Evolutionary conservation across 2,888 invertebrate species (phyloP).

Genomic region (Elysia crispata): DNA sequence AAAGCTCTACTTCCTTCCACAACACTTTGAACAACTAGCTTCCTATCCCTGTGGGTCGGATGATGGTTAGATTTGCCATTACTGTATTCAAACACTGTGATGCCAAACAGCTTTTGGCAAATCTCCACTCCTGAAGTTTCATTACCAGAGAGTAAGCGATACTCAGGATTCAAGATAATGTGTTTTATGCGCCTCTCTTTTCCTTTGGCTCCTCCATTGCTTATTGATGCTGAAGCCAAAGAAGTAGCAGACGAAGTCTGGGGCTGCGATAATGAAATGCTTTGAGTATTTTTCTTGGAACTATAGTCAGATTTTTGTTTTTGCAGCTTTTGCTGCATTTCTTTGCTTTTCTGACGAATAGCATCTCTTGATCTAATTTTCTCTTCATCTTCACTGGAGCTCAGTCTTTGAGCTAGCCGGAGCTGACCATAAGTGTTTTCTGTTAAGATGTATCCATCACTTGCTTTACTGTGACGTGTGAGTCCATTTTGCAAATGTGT

Average conservation of each 20-base stretch:
- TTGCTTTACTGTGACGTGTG: no score
- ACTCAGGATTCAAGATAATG: conserved; percentile 54
- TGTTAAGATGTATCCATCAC: no score
- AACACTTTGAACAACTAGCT: conserved; percentile 68
- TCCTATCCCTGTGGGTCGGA: conserved; percentile 59
- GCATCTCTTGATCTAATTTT: conserved; percentile 26
- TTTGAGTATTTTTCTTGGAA: background rate
- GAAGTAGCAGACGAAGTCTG: background rate
- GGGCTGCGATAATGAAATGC: background rate
- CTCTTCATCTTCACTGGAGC: conserved; percentile 40
- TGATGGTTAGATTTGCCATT: conserved; percentile 55
- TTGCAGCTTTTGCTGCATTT: conserved; percentile 21
- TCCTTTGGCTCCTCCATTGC: conserved; percentile 18
- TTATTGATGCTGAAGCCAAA: background rate
- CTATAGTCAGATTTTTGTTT: conserved; percentile 26
- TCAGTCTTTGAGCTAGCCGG: background rate
- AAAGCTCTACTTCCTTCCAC: conserved; percentile 62
- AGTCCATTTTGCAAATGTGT: no score
- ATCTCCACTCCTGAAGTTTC: conserved; percentile 60
- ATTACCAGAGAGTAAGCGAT: conserved; percentile 45
- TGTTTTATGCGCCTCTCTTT: conserved; percentile 55
- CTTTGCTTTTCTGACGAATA: conserved; percentile 35
- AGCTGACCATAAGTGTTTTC: no score
- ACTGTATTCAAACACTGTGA: conserved; percentile 65
- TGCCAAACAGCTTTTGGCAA: conserved; percentile 68